Base-by-base conservation (phyloP, 2,113 vertebrate species). In the Peromyscus polionotus region DNA sequence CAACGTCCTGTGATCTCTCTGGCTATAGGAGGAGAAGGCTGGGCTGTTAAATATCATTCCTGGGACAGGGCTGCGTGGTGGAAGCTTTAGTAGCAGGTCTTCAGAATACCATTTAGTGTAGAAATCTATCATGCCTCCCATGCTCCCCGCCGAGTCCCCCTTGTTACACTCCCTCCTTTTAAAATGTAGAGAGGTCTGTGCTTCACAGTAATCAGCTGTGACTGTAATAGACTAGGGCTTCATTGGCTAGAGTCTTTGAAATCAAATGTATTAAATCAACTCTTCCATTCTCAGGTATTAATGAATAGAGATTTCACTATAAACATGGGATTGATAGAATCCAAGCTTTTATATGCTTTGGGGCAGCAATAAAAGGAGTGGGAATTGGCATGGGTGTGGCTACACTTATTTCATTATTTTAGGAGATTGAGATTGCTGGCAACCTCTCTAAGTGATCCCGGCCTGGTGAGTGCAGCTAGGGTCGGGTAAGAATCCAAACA, bases 11-110 rank as follows among this genome's bases (percentile, higher is more conserved):
- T 61, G 95, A 91, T 87, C 94, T 0, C 95, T 63, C 83, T 79
- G 91, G 70, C 87, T 97, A 61, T 84, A 93, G 87, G 22, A 31
- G 17, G 7, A 17, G 24, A 94, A 95, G 97, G 88, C n/a, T 92
- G 81, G 84, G 94, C 63, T 72, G 45, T 95, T 97, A 96, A 98
- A 93, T 97, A 97, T 95, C 75, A 94, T 98, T 97, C 95, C 75
- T 88, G 95, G 54, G 96, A 95, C 24, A 92, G 45, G 70, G 31
- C 51, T 61, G 63, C n/a, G 61, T 73, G 39, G 39, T 59, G 3
- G 70, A 97, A 92, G 61, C 80, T 1, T 80, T 96, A 95, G 65
- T 90, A 97, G 75, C 92, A 83, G 92, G 63, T 96, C 88, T 98
- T 93, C 88, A 85, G 96, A 98, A 93, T 54, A 91, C 86, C 77